phyloP scores from a whole-genome alignment of 2,113 vertebrate genomes.

The Herpailurus yagouaroundi region DNA sequence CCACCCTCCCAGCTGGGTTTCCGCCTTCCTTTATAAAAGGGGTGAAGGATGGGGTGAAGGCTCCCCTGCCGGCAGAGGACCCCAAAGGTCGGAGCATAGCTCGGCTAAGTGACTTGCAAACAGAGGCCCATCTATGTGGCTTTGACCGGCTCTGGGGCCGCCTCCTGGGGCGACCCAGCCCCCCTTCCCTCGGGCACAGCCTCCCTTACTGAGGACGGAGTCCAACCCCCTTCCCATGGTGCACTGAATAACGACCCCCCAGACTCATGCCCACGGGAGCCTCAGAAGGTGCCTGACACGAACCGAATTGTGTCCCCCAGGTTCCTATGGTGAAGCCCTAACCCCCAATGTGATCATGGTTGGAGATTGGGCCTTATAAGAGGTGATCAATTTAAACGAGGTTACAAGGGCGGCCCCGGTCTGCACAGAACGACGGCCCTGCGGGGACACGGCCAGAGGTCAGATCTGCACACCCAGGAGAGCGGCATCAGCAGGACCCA shows the following conservation, averaged over 20 bases:
- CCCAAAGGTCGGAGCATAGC: not conserved
- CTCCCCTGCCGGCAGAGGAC: not conserved
- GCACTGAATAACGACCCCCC: not conserved
- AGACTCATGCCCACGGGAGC: not conserved
- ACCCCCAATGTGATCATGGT: not conserved
- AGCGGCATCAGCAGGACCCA: not conserved
- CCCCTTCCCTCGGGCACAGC: no score
- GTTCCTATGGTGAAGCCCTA: not conserved
- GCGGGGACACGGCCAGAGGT: not conserved
- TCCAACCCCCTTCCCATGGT: not conserved
- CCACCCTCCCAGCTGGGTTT: not conserved
- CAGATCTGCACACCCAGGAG: not conserved
- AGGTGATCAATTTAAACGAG: not conserved
- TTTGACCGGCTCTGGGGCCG: not conserved
- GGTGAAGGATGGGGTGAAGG: not conserved
- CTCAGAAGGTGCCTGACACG: not conserved
- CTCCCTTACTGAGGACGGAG: not conserved
- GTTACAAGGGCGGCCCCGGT: not conserved
- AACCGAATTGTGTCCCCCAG: not conserved
- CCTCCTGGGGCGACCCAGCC: fast-evolving
- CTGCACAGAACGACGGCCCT: not conserved
- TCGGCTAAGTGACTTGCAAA: not conserved
- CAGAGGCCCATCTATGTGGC: not conserved
- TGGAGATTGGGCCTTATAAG: not conserved
- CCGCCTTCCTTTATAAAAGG: not conserved